Evolutionary conservation across 2,888 invertebrate species (phyloP).

Genomic region (Cephus nigrinus): DNA sequence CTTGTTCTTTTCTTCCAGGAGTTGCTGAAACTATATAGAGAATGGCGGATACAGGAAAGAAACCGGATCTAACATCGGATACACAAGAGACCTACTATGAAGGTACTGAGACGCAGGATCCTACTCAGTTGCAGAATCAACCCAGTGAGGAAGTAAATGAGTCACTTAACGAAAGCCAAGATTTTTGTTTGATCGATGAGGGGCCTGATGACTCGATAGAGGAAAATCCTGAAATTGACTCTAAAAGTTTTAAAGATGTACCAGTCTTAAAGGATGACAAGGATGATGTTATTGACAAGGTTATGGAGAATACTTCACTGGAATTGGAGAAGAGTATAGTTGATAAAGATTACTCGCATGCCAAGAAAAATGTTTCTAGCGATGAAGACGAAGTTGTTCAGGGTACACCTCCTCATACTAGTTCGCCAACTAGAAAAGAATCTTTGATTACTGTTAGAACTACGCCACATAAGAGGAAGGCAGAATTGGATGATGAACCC

Average conservation of each 20-base stretch:
- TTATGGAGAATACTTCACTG: neutral
- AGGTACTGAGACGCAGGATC: neutral
- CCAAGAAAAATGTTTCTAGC: constrained; percentile 10
- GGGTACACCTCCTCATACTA: constrained; percentile 34
- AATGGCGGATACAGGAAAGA: constrained; percentile 38
- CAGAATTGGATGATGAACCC: constrained; percentile 29
- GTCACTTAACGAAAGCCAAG: constrained; percentile 44
- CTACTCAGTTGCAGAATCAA: neutral
- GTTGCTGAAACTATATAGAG: constrained; percentile 1
- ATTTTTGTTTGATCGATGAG: constrained; percentile 43
- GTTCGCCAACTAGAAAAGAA: constrained; percentile 27
- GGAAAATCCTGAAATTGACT: constrained; percentile 24
- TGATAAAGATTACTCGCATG: neutral
- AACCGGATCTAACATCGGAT: constrained; percentile 15
- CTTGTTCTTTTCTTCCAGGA: constrained; percentile 15
- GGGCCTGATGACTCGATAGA: constrained; percentile 8
- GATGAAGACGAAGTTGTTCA: constrained; percentile 41
- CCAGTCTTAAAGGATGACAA: constrained; percentile 2
- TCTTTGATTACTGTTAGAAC: neutral
- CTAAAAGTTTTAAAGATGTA: neutral
- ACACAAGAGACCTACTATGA: constrained; percentile 28
- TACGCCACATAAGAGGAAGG: constrained; percentile 32
- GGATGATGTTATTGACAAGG: constrained; percentile 9
- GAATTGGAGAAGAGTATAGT: neutral
- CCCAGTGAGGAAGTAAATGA: neutral